Evolutionary conservation across 2,797 vertebrate genomes (phyloP), one percentile per base, ranked within the genome.

Genomic region (Valencia hispanica): DNA sequence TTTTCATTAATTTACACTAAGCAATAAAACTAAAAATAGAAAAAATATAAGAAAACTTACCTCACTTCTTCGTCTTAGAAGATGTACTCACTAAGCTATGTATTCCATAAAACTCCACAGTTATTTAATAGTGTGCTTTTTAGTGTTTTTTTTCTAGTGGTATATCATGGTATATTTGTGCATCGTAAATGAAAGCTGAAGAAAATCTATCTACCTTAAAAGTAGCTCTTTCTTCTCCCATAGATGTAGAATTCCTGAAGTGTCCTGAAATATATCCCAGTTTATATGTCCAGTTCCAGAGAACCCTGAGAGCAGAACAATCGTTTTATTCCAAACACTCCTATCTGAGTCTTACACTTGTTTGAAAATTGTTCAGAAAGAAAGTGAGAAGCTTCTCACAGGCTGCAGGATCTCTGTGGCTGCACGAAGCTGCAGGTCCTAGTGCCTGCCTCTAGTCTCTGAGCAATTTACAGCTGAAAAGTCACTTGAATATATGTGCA

Each of bases 341-440:
- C 57, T 87, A 78, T 85, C 88, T 75, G 83, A 80, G 83, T 82
- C 84, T 87, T 92, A 86, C 92, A 94, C 93, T 93, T 94, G 94
- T 94, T 95, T 92, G 89, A 94, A 95, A 94, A 91, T 93, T 94
- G 91, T 91, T 93, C 91, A 90, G 85, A 92, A 93, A 94, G 90
- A 93, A 86, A 86, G 88, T 86, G 86, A 91, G 90, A 86, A 87
- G 83, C 76, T 80, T 92, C 91, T 81, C 79, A 84, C 74, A 87
- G 84, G 88, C 87, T 90, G 74, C 73, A 82, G 81, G 72, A 81
- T 84, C 78, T 45, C 77, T 73, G 59, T 45, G 72, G 75, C 63
- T 77, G 72, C 4, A 47, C 32, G 53, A 70, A 36, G 47, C 90
- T 84, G 53, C 81, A 90, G 95, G 95, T 96, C 95, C 95, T 96